Evolutionary conservation across 2,888 invertebrate species (phyloP).

Genomic region (Acanthopleura granulata): DNA sequence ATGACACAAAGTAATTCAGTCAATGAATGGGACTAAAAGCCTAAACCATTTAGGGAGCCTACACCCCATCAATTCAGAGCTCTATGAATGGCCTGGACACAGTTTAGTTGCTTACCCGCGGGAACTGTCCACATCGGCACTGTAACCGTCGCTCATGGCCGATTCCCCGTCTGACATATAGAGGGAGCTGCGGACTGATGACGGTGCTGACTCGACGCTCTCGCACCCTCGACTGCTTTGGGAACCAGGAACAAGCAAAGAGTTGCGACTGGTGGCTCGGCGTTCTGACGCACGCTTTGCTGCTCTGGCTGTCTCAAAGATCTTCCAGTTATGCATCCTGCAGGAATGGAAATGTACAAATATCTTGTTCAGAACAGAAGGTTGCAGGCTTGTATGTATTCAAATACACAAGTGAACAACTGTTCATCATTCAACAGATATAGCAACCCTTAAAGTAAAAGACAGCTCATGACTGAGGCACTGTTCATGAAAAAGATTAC

Average conservation of each 20-base stretch:
- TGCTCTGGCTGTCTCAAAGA: conserved; percentile 85
- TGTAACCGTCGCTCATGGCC: conserved; percentile 56
- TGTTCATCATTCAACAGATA: too few species aligned
- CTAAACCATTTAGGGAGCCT: too few species aligned
- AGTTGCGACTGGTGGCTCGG: conserved; percentile 5
- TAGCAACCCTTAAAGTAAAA: too few species aligned
- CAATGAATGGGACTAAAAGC: too few species aligned
- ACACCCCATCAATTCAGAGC: too few species aligned
- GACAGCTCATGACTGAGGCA: too few species aligned
- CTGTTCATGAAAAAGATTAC: too few species aligned
- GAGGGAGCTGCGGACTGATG: conserved; percentile 51
- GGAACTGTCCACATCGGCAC: conserved; percentile 51
- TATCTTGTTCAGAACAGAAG: too few species aligned
- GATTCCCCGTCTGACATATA: conserved; percentile 66
- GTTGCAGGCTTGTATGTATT: too few species aligned
- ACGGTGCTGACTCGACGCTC: conserved; percentile 32
- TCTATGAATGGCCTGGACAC: conserved; percentile 29
- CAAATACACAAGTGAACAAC: too few species aligned
- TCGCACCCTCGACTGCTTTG: conserved; percentile 31
- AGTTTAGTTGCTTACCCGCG: conserved; percentile 42
- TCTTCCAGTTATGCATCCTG: conserved; percentile 78
- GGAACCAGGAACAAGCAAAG: conserved; percentile 25
- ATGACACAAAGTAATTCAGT: too few species aligned
- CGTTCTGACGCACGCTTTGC: conserved; percentile 40
- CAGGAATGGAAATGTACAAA: background rate